Evolutionary conservation across 2,888 invertebrate genomes (phyloP).

Genomic region (Aquatica leii): DNA sequence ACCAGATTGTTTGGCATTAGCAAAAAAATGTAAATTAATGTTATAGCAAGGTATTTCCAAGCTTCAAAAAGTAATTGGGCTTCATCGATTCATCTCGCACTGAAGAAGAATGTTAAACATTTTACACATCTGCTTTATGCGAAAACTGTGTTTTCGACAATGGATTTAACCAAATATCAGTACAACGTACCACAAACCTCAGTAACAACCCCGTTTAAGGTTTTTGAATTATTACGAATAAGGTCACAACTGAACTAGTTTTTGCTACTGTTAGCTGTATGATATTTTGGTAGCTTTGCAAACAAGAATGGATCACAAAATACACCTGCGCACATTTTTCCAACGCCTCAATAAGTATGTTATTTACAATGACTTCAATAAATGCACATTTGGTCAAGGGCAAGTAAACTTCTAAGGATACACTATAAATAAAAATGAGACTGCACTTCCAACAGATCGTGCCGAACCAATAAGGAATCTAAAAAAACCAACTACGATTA

Average conservation of each 20-base stretch:
- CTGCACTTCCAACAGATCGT: neutral
- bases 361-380: too few relatives aligned
- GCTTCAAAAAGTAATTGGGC: too few relatives aligned
- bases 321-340: constrained; percentile 40
- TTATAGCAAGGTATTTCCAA: constrained; percentile 44
- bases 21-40: constrained; percentile 44
- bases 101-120: constrained; percentile 50
- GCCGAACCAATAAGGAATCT: neutral
- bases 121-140: too few relatives aligned
- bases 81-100: too few relatives aligned
- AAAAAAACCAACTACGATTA: neutral
- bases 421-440: neutral
- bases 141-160: too few relatives aligned
- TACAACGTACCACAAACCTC: constrained; percentile 55
- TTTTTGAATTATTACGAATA: too few relatives aligned
- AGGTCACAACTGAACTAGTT: constrained; percentile 42
- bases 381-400: constrained; percentile 26
- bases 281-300: too few relatives aligned
- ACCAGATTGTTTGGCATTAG: too few relatives aligned
- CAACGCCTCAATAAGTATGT: too few relatives aligned
- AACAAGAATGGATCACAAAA: constrained; percentile 30
- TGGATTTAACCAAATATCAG: too few relatives aligned
- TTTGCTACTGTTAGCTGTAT: constrained; percentile 46
- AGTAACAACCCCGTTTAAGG: too few relatives aligned
- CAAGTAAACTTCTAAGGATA: constrained; percentile 3